Evolutionary conservation across 1,140 invertebrate genomes (phyloP).

Genomic region (Sminthurides bifidus): DNA sequence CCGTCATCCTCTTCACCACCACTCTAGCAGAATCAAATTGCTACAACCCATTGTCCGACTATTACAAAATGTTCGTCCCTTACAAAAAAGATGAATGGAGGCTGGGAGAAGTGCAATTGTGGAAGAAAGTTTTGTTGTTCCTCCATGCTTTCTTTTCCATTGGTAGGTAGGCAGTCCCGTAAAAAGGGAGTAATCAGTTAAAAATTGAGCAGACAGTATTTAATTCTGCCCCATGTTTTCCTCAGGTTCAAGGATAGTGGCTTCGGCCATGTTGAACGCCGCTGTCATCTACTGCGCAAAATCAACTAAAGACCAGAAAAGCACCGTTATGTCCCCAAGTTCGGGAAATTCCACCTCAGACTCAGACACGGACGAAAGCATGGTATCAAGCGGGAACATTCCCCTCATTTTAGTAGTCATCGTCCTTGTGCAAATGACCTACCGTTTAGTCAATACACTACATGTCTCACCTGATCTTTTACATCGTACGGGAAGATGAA

Average conservation of each 20-base stretch:
- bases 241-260: constrained; percentile 12
- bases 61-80: constrained; percentile 21
- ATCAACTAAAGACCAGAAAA: background rate
- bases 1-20: constrained; percentile 6
- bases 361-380: too few species aligned
- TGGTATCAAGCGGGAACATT: background rate
- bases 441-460: constrained; percentile 16
- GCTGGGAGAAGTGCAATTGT: constrained; percentile 16
- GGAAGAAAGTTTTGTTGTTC: constrained; percentile 23
- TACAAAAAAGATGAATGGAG: constrained; percentile 23
- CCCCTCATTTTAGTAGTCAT: constrained; percentile 5
- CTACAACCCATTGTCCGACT: constrained; percentile 20
- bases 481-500: constrained; percentile 7
- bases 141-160: constrained; percentile 25
- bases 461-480: constrained; percentile 13
- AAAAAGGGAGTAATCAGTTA: too few species aligned
- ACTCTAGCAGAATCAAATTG: constrained; percentile 24
- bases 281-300: background rate
- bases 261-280: constrained; percentile 16
- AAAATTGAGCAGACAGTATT: background rate
- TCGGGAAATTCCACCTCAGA: background rate
- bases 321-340: background rate
- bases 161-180: constrained; percentile 1
- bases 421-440: constrained; percentile 13
- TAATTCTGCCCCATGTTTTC: background rate